A percentile compares a stretch with the other conserved stretches of the same genome.
These are phyloP conservation scores for Dryas iulia DNA, from an alignment of 1,140 invertebrate genomes.

Conservation along the genomic window DNA sequence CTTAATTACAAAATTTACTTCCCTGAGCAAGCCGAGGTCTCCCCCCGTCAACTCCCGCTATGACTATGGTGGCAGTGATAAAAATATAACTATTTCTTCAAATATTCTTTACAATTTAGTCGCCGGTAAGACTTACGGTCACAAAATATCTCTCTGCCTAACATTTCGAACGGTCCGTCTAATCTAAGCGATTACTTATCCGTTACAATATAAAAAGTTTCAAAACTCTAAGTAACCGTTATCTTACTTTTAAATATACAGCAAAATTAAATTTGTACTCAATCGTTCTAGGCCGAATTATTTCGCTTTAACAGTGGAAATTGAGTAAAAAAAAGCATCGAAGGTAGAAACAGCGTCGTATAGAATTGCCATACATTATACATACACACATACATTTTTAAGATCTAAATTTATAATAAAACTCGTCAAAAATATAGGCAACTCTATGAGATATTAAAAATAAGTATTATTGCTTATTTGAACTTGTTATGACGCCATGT, in stretches of 20 bases:
- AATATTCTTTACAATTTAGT: conserved; percentile 55
- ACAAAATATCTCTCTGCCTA: conserved; percentile 71
- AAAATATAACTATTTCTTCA: conserved; percentile 61
- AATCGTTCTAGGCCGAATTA: conserved; percentile 51
- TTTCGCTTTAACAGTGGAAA: neutral
- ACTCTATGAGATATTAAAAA: neutral
- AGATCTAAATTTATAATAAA: neutral
- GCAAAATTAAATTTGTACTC: conserved; percentile 59
- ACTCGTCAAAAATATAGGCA: neutral
- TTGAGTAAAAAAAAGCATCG: neutral
- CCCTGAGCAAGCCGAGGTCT: neutral
- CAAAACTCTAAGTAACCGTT: conserved; percentile 24
- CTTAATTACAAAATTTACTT: neutral
- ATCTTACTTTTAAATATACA: conserved; percentile 28
- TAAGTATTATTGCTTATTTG: conserved; percentile 1
- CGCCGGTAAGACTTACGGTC: conserved; percentile 45
- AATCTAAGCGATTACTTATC: conserved; percentile 47
- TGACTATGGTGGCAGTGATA: conserved; percentile 72
- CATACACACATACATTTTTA: neutral
- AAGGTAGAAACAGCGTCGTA: conserved; percentile 9
- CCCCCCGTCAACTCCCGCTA: conserved; percentile 39
- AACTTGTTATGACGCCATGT: neutral
- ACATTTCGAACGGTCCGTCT: conserved; percentile 49
- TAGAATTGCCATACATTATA: neutral
- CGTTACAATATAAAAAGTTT: conserved; percentile 30